phyloP scores from a whole-genome alignment of 2,797 vertebrate genomes.

The Echeneis naucrates region DNA sequence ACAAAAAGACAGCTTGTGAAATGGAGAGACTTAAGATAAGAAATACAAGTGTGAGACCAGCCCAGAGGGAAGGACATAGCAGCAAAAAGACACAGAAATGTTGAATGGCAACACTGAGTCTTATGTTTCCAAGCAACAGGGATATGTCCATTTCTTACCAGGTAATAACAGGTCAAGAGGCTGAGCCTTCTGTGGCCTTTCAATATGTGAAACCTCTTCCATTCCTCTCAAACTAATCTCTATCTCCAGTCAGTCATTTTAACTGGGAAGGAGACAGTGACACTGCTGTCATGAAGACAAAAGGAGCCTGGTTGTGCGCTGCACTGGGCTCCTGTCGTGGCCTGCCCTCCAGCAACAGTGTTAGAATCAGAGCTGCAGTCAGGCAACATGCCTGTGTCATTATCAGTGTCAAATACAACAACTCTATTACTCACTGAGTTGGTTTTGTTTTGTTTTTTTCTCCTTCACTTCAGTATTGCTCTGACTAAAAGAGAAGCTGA shows the following conservation, averaged over 20 bases:
- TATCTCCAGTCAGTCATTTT: conserved; percentile 58
- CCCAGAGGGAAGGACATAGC: conserved; percentile 42
- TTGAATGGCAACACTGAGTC: conserved; percentile 68
- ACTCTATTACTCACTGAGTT: not conserved
- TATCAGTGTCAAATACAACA: conserved; percentile 30
- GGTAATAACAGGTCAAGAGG: conserved; percentile 76
- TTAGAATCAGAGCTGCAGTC: conserved; percentile 33
- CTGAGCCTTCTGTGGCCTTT: conserved; percentile 57
- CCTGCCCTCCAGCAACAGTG: conserved; percentile 47
- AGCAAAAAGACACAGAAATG: conserved; percentile 57
- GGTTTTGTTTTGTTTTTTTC: not conserved
- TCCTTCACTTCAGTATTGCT: conserved; percentile 19
- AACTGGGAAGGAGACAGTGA: conserved; percentile 48
- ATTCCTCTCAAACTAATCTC: conserved; percentile 64
- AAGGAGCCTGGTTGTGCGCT: conserved; percentile 32
- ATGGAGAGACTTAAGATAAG: conserved; percentile 41
- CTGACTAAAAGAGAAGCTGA: conserved; percentile 10
- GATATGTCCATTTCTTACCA: conserved; percentile 65
- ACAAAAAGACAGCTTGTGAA: conserved; percentile 41
- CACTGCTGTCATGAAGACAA: conserved; percentile 49
- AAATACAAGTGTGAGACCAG: conserved; percentile 23
- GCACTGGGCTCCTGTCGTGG: conserved; percentile 31
- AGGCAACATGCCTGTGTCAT: conserved; percentile 32
- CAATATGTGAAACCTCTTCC: conserved; percentile 52
- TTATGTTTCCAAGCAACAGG: conserved; percentile 72